Conservation (phyloP, 2,797 vertebrate genomes). For the Cheirogaleus major region DNA sequence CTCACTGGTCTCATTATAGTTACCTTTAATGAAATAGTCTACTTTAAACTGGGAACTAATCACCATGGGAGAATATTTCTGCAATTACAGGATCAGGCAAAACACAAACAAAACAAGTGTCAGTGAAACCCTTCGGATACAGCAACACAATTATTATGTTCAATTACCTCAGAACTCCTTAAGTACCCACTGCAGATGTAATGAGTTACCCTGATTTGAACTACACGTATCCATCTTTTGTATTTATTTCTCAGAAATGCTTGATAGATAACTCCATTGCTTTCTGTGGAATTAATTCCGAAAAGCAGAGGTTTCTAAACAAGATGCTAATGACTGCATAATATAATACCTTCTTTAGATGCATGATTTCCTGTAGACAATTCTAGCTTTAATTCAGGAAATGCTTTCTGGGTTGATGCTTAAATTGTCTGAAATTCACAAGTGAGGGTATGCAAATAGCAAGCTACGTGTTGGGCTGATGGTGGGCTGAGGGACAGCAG, state of each 20-base stretch:
- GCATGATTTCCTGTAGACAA: conserved; percentile 59
- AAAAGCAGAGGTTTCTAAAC: conserved; percentile 58
- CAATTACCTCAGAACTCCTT: conserved; percentile 50
- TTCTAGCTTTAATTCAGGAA: conserved; percentile 48
- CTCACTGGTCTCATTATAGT: conserved; percentile 57
- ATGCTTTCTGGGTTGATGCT: conserved; percentile 28
- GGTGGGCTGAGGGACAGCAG: background rate
- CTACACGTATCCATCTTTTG: conserved; percentile 25
- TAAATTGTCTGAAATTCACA: conserved; percentile 47
- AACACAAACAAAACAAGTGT: conserved; percentile 64
- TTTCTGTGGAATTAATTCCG: conserved; percentile 62
- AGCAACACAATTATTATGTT: conserved; percentile 48
- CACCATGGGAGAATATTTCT: conserved; percentile 57
- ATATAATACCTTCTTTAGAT: conserved; percentile 53
- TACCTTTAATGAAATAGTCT: conserved; percentile 65
- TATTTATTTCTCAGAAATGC: conserved; percentile 65
- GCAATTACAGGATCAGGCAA: conserved; percentile 53
- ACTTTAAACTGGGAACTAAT: conserved; percentile 65
- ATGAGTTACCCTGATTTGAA: conserved; percentile 53
- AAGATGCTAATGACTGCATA: conserved; percentile 52
- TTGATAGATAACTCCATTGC: conserved; percentile 13
- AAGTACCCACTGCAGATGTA: conserved; percentile 38
- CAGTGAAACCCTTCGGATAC: conserved; percentile 53
- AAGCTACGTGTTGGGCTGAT: background rate
- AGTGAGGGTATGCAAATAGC: background rate